Evolutionary conservation across 1,140 invertebrate genomes (phyloP).

Genomic region (Calliphora vicina): DNA sequence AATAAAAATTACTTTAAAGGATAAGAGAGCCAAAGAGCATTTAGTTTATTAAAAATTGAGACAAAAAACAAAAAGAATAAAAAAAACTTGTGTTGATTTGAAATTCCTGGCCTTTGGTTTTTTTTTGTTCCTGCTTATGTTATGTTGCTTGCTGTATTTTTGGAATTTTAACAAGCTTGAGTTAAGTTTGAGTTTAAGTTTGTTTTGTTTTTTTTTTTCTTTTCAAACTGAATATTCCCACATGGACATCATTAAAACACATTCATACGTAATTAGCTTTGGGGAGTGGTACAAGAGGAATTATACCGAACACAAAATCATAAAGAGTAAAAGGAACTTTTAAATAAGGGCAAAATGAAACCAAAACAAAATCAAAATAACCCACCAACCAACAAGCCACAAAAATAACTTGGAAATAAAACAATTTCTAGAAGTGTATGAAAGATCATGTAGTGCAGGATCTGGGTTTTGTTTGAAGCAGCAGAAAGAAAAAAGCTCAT

Average conservation of each 20-base stretch:
- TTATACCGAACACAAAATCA: not conserved
- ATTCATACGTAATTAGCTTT: slow-evolving; percentile 33
- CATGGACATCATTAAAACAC: slow-evolving; percentile 34
- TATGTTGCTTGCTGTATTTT: not conserved
- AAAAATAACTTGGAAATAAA: not conserved
- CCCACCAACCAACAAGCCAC: too few relatives aligned
- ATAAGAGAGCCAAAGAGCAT: not conserved
- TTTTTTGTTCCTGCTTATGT: not conserved
- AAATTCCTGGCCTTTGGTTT: not conserved
- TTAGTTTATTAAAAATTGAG: too few relatives aligned
- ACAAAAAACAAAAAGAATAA: not conserved
- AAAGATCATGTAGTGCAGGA: slow-evolving; percentile 8
- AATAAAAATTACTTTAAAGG: not conserved
- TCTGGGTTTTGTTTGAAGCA: not conserved
- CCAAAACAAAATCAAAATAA: not conserved
- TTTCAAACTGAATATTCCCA: slow-evolving; percentile 32
- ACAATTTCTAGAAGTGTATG: slow-evolving; percentile 12
- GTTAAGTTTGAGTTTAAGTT: too few relatives aligned
- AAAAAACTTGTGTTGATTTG: not conserved
- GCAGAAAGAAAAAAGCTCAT: slow-evolving; percentile 24
- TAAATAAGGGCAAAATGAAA: slow-evolving; percentile 15
- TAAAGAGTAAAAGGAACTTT: not conserved
- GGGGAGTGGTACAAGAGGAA: not conserved
- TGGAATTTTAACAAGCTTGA: not conserved
- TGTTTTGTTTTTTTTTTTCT: too few relatives aligned